A percentile compares a stretch with the other conserved stretches of the same genome.
Conservation (phyloP, 2,797 vertebrate genomes). For the Antennarius maculatus region DNA sequence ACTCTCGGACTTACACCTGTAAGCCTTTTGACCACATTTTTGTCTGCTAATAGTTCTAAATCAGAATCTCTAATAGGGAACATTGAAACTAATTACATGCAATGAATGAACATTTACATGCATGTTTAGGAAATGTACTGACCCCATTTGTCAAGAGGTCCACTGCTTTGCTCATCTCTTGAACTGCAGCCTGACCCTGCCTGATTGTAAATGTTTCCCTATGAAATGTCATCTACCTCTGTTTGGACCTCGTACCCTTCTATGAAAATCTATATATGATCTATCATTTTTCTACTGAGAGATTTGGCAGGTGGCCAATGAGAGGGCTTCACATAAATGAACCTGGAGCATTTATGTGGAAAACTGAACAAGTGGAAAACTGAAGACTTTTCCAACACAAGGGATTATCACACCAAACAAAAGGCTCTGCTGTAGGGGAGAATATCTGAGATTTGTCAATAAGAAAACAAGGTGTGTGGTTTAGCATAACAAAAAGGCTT, state of each 20-base stretch:
- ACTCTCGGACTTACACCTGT: no score
- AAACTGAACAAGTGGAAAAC: background rate
- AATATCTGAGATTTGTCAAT: background rate
- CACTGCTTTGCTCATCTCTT: background rate
- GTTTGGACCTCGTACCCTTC: background rate
- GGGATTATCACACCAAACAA: background rate
- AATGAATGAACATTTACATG: no score
- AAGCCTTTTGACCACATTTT: no score
- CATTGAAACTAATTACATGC: no score
- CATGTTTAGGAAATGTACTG: no score
- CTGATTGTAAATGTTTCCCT: background rate
- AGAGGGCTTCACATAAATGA: background rate
- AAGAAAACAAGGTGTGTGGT: constrained; percentile 14
- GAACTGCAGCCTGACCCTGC: background rate
- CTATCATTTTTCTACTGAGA: background rate
- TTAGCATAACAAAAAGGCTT: constrained; percentile 24
- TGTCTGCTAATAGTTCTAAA: no score
- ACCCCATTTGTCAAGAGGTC: no score
- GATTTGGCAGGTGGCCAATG: background rate
- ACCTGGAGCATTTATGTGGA: background rate
- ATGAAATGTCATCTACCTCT: background rate
- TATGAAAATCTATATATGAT: background rate
- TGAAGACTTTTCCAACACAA: background rate
- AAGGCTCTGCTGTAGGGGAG: background rate
- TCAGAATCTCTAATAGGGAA: no score